Evolutionary conservation across 92 coral and sea anemone genomes (phyloP), one percentile per base, ranked within the genome.

Genomic region (Phenganax marumi): DNA sequence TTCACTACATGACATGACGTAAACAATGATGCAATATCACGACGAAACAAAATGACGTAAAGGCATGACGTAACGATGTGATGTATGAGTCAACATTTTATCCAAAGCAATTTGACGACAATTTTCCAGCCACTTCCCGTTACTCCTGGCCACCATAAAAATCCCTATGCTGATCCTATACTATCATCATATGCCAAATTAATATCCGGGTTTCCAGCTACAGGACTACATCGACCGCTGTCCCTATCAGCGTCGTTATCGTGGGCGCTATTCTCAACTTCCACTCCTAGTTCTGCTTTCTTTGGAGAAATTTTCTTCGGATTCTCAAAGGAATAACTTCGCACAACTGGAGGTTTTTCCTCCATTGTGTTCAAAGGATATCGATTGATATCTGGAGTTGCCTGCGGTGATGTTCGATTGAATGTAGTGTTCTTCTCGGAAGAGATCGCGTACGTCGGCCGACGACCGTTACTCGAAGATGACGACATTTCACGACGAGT

Each of bases 401-500:
- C 81, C 50, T 18, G 23, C 21, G 12, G 24, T 12, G 78, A 73
- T 50, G 81, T 76, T 10, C 81, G 81, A 12, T 76, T 76, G 60
- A 76, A 76, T 0, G 81, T 76, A 65, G 81, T 76, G 50, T 21
- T 54, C n/a, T 76, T 76, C 68, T 76, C 81, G 50, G 81, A 76
- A 21, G 47, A 52, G 14, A 39, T 25, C 8, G 46, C n/a, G 61
- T 63, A 77, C 73, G 83, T 62, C 21, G 70, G 66, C 25, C 83
- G 83, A 61, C 83, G 83, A 22, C 70, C 72, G 72, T 17, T 18
- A 3, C 55, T 72, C 73, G 83, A 78, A 16, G 83, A 61, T 39
- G 83, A 78, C 47, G 83, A 61, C 53, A 78, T 23, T 25, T 78
- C 83, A 18, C 83, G 83, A 62, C 83, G 83, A 78, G 73, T 78